Conservation (phyloP, 2,113 vertebrate species). For the Rhipidura dahli region DNA sequence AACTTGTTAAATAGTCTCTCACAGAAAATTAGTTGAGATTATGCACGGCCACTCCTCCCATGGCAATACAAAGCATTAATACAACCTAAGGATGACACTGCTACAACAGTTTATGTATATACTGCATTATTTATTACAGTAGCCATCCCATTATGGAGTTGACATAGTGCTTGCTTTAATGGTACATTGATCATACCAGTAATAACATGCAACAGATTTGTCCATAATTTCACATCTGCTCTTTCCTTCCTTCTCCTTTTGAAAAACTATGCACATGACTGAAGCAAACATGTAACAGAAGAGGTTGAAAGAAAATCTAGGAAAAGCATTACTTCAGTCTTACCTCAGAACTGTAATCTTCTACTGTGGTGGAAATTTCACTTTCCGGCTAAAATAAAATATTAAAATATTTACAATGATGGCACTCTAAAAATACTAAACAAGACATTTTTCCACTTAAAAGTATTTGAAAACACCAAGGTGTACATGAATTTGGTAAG, state of each 20-base stretch:
- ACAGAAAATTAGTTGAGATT: not conserved
- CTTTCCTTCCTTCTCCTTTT: not conserved
- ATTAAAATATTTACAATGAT: slow-evolving; percentile 52
- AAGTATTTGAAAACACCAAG: not conserved
- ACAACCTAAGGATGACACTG: not conserved
- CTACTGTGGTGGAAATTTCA: slow-evolving; percentile 90
- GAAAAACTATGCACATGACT: not conserved
- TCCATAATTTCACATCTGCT: not conserved
- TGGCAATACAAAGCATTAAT: not conserved
- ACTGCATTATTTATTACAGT: not conserved
- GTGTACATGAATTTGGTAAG: not conserved
- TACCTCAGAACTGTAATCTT: slow-evolving; percentile 97
- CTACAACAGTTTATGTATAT: not conserved
- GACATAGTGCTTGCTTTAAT: not conserved
- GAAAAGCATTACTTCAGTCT: slow-evolving; percentile 45
- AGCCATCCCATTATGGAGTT: not conserved
- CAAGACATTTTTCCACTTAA: not conserved
- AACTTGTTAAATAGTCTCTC: not conserved
- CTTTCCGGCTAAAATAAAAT: slow-evolving; percentile 85
- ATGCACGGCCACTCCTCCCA: not conserved
- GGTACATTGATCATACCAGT: not conserved
- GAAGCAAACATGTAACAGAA: not conserved
- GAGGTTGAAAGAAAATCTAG: not conserved
- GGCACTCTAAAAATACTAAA: not conserved
- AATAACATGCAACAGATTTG: not conserved